Conservation (phyloP, 2,888 invertebrate species). For the Spilarctia lutea region DNA sequence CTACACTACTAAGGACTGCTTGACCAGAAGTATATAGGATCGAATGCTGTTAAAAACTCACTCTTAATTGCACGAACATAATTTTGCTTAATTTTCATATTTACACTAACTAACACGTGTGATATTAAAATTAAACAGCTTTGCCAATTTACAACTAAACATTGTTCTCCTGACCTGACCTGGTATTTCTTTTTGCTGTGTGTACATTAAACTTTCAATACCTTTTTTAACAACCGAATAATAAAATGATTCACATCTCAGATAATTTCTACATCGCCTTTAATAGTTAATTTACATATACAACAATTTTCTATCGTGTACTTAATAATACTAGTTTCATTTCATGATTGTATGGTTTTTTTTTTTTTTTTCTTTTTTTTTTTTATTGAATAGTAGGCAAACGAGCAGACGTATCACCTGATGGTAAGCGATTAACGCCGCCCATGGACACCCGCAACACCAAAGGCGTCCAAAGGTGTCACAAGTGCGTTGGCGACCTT, state of each 20-base stretch:
- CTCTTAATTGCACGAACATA: slow-evolving; percentile 9
- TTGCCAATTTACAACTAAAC: not conserved
- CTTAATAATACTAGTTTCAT: no score
- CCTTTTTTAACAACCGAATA: not conserved
- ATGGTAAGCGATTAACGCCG: no score
- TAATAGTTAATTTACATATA: no score
- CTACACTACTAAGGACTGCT: not conserved
- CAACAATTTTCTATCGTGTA: no score
- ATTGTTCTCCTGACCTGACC: no score
- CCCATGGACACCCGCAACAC: no score
- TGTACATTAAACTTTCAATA: not conserved
- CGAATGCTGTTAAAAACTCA: not conserved
- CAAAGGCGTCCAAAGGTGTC: no score
- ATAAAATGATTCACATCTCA: not conserved
- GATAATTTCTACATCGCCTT: not conserved
- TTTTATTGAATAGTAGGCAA: no score
- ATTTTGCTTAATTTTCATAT: not conserved
- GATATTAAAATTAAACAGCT: not conserved
- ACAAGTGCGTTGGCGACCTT: no score
- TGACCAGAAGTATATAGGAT: not conserved
- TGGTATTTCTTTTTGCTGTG: not conserved
- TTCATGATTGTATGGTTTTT: no score
- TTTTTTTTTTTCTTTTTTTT: no score
- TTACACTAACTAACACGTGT: not conserved
- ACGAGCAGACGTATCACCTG: no score